Evolutionary conservation across 2,888 invertebrate genomes (phyloP), one percentile per base, ranked within the genome.

Genomic region (Bellardia pandia): DNA sequence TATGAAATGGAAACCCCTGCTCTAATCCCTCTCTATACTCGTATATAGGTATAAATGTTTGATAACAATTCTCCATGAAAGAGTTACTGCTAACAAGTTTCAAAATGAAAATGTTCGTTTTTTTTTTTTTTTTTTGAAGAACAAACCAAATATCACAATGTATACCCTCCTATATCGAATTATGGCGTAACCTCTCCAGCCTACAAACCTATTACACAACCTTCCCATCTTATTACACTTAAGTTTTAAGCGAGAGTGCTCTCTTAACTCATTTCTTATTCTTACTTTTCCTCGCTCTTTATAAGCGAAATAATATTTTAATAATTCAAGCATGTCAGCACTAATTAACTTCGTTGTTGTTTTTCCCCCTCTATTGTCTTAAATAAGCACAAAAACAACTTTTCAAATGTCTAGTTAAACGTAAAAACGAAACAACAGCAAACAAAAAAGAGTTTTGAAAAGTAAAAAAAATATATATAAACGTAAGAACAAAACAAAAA

Each of bases 311-410:
- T 71, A 53, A 71, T 77, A 77, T 82, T 86, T 86, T 77, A 68
- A 86, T 81, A 74, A 86, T 81, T 81, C 77, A 82, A 76, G 71
- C 86, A 76, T 79, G 77, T 83, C 86, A 87, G 86, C 86, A 84
- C 84, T 87, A 84, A 87, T 87, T 87, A 87, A 84, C 80, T 87
- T 74, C 62, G 71, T 69, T 69, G 33, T 58, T 40, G 2, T 71
- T 74, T 79, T 77, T 74, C 40, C 66, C 4, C 2, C 13, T 13
- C 45, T 64, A 72, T 83, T 76, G 79, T 83, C 45, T 74, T 68
- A 9, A 16, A 45, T n/a, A 45, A 33, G 40, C 71, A 56, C 66
- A 33, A 72, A 74, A 53, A 64, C 8, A 13, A 66, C 58, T n/a
- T 77, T 82, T 72, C 76, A 78, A 76, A 74, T 77, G 78, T 82